These are phyloP conservation scores for Myotis brandtii DNA, from an alignment of 2,113 vertebrate genomes.

Conservation along the genomic window DNA sequence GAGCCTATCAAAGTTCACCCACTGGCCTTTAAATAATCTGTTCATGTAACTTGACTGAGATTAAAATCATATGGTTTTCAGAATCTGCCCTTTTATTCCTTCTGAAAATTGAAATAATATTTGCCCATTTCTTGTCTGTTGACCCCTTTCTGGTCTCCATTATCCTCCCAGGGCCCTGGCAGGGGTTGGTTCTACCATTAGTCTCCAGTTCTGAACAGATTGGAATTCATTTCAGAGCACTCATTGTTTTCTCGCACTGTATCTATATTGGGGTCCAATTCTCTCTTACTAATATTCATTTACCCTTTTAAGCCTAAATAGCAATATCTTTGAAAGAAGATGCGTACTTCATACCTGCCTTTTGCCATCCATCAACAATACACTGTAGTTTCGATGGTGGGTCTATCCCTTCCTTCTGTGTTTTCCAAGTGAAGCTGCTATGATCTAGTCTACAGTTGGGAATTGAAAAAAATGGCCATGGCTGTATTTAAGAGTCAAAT, in stretches of 20 bases:
- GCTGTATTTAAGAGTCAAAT: background rate
- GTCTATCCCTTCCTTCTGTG: background rate
- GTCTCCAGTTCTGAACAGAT: background rate
- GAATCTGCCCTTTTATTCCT: background rate
- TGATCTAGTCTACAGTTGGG: background rate
- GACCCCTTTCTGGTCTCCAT: background rate
- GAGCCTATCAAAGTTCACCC: background rate
- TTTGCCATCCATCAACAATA: background rate
- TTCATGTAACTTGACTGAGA: background rate
- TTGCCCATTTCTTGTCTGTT: background rate
- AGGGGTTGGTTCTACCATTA: background rate
- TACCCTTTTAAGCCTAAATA: background rate
- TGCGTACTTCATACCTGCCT: background rate
- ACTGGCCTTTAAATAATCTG: background rate
- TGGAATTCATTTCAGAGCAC: background rate
- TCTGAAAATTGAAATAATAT: background rate
- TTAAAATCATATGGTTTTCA: constrained; percentile 4
- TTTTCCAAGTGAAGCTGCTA: background rate
- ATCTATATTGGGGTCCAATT: background rate
- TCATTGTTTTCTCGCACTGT: background rate
- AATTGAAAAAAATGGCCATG: background rate
- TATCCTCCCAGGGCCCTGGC: background rate
- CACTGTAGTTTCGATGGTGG: background rate
- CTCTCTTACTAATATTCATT: background rate
- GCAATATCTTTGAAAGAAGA: background rate